These are phyloP conservation scores for Orgyia antiqua DNA, from an alignment of 2,888 invertebrate genomes.

Conservation along the genomic window DNA sequence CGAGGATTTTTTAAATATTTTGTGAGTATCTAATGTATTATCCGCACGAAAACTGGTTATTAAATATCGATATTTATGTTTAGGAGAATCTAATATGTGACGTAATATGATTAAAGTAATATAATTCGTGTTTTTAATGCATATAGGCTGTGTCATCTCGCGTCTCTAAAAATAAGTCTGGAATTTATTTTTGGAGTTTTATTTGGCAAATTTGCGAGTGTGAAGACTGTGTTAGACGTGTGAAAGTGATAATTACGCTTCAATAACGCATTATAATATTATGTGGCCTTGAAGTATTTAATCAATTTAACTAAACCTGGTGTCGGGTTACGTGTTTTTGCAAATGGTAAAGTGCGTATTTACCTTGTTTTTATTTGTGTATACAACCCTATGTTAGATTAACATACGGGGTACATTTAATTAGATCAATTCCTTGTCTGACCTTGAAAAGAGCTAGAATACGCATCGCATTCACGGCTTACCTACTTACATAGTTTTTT, in stretches of 20 bases:
- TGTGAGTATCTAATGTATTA: slow-evolving; percentile 61
- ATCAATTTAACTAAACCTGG: slow-evolving; percentile 19
- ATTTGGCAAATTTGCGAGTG: slow-evolving; percentile 66
- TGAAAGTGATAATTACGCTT: slow-evolving; percentile 58
- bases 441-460: slow-evolving; percentile 26
- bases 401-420: slow-evolving; percentile 16
- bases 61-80: slow-evolving; percentile 47
- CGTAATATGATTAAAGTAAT: slow-evolving; percentile 31
- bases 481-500: slow-evolving; percentile 8
- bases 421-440: slow-evolving; percentile 28
- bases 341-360: slow-evolving; percentile 10
- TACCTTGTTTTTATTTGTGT: slow-evolving; percentile 3
- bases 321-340: slow-evolving; percentile 24
- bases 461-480: slow-evolving; percentile 23
- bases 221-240: slow-evolving; percentile 53
- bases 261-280: slow-evolving; percentile 27
- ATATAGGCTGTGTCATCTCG: slow-evolving; percentile 51
- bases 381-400: slow-evolving; percentile 6
- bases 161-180: slow-evolving; percentile 64
- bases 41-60: slow-evolving; percentile 37
- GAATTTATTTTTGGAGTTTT: slow-evolving; percentile 63
- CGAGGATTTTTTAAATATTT: slow-evolving; percentile 45
- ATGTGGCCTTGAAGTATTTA: slow-evolving; percentile 44
- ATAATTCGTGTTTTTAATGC: slow-evolving; percentile 43
- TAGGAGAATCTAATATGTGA: slow-evolving; percentile 41